phyloP scores from a whole-genome alignment of 2,113 vertebrate species.

The Pundamilia nyererei region DNA sequence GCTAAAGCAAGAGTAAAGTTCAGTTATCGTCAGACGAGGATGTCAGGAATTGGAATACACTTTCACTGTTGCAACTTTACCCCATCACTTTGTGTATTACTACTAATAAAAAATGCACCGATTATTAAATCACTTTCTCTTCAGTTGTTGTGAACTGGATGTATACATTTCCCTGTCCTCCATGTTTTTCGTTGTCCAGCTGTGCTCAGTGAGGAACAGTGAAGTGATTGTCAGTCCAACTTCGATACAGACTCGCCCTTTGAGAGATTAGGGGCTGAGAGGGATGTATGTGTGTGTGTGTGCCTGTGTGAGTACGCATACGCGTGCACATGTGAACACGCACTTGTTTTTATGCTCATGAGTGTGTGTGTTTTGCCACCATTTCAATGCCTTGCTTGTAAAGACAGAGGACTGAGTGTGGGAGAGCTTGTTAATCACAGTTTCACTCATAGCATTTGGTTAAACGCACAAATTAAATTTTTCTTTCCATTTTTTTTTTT shows the following conservation, averaged over 20 bases:
- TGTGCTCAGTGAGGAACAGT: conserved; percentile 67
- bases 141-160: conserved; percentile 34
- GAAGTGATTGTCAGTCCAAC: conserved; percentile 66
- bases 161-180: conserved; percentile 44
- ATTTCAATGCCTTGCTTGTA: conserved; percentile 65
- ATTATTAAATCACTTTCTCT: conserved; percentile 17
- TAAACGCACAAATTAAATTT: conserved; percentile 4
- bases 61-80: neutral
- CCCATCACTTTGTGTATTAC: neutral
- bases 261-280: conserved; percentile 54
- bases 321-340: neutral
- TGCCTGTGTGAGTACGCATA: neutral
- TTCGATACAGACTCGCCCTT: conserved; percentile 68
- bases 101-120: neutral
- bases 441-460: conserved; percentile 21
- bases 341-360: neutral
- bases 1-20: neutral
- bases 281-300: neutral
- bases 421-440: conserved; percentile 21
- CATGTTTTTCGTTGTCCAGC: conserved; percentile 61
- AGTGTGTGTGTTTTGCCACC: conserved; percentile 29
- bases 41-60: neutral
- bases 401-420: conserved; percentile 42
- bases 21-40: neutral
- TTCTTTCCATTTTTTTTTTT: neutral